A percentile compares a stretch with the other conserved stretches of the same genome.
These are phyloP conservation scores for Gallinago jamesoni DNA, from an alignment of 2,113 vertebrate species.

Conservation along the genomic window DNA sequence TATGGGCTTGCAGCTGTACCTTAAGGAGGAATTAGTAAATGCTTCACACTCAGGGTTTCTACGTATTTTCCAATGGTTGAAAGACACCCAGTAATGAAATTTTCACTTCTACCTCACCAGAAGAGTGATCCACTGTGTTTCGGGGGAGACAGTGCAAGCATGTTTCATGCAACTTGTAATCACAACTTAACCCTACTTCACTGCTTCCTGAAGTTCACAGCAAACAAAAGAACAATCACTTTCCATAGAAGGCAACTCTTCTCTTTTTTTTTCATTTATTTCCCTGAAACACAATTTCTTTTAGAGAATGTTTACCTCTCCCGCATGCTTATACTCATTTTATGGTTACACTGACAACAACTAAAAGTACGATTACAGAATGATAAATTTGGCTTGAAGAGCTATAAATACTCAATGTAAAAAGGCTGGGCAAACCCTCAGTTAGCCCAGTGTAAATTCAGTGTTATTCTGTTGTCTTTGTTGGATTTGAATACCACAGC, in stretches of 20 bases:
- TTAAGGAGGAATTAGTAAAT: background rate
- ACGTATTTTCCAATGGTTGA: background rate
- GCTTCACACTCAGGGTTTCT: rapidly evolving
- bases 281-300: background rate
- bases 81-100: background rate
- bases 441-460: background rate
- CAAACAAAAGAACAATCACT: background rate
- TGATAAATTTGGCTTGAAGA: background rate
- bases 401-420: background rate
- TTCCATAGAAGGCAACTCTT: background rate
- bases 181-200: background rate
- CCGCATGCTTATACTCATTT: background rate
- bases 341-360: background rate
- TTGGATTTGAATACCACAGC: background rate
- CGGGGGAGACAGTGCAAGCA: background rate
- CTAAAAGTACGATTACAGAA: background rate
- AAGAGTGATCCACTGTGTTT: background rate
- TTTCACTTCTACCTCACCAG: background rate
- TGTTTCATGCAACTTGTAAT: background rate
- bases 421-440: background rate
- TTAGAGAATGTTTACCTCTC: background rate
- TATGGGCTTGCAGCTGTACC: background rate
- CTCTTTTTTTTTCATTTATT: background rate
- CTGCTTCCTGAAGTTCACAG: background rate
- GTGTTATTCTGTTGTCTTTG: background rate